These are phyloP conservation scores for Drosophila bunnanda DNA, from an alignment of 2,888 invertebrate species.

Conservation along the genomic window DNA sequence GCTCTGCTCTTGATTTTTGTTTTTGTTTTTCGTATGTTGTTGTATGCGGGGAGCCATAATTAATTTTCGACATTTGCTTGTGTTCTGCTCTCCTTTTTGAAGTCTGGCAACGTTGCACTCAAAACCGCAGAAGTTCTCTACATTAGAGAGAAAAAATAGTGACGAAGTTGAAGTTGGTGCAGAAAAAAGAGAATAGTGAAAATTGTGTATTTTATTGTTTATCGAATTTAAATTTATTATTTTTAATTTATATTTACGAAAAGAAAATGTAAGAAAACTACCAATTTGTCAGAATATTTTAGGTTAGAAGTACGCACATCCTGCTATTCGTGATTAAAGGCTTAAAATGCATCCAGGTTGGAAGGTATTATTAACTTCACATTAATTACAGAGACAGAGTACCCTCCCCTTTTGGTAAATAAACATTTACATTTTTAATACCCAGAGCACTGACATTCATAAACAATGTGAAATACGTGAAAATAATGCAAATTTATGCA, in stretches of 20 bases:
- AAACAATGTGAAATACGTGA: background rate
- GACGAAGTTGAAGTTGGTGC: background rate
- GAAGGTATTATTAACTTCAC: background rate
- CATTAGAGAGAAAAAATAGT: constrained; percentile 36
- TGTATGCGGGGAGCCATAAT: constrained; percentile 49
- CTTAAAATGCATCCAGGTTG: background rate
- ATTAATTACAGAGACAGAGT: background rate
- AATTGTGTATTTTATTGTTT: constrained; percentile 7
- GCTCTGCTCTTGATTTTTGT: constrained; percentile 25
- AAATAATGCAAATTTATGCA: constrained; percentile 12
- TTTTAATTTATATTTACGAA: background rate
- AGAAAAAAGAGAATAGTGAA: background rate
- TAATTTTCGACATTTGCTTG: constrained; percentile 70
- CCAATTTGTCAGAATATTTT: no score
- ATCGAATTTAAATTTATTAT: background rate
- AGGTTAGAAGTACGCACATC: no score
- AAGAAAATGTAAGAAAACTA: background rate
- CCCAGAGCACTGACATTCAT: background rate
- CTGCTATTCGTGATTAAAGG: background rate
- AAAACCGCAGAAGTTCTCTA: constrained; percentile 37
- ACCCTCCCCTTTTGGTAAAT: background rate
- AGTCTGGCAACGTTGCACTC: constrained; percentile 67
- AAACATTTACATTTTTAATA: background rate
- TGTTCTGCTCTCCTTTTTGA: constrained; percentile 45
- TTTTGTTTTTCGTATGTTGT: constrained; percentile 6